Base-by-base conservation (phyloP, 2,888 invertebrate genomes). In the Drosophila pseudotalamancana region DNA sequence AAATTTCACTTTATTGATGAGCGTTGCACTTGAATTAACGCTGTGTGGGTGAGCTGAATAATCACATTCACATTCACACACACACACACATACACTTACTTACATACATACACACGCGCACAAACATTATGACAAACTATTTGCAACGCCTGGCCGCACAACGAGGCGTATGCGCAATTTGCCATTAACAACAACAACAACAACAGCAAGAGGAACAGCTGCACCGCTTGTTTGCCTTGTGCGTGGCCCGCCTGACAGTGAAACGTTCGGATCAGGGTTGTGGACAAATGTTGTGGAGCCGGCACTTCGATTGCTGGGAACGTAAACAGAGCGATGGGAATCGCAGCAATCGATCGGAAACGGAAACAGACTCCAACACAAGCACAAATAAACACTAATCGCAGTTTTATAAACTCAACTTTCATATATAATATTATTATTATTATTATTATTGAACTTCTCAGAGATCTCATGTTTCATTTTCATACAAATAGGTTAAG, bases 151-250 rank as follows among this genome's bases (percentile, higher is more conserved):
- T 74, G 62, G 68, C 51, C 76, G 82, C 82, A 84, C 82, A 82
- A 83, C 83, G 72, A 85, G 83, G 86, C 83, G 83, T 83, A 85
- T 83, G 70, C 60, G 83, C 77, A 71, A 84, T 83, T 80, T 83
- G 72, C 66, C 62, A 70, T 72, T 64, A 71, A 67, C 77, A 73
- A 77, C 80, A 83, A 83, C 77, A 79, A 69, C 55, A 62, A 9
- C 53, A 37, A 49, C 50, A 43, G 39, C 35, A 51, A 21, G 53
- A 12, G 35, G 19, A 40, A 34, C 23, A 19, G 29, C 46, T 46
- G 46, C 14, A 12, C 48, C 43, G 42, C 49, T 49, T 53, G 71
- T 69, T 73, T 51, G 69, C 69, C 73, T 69, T 73, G 72, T 68
- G 66, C 37, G 59, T 39, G 49, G 21, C 16, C 34, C 37, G 68